Base-by-base conservation (phyloP, 2,888 invertebrate species). In the Plebejus melissa region DNA sequence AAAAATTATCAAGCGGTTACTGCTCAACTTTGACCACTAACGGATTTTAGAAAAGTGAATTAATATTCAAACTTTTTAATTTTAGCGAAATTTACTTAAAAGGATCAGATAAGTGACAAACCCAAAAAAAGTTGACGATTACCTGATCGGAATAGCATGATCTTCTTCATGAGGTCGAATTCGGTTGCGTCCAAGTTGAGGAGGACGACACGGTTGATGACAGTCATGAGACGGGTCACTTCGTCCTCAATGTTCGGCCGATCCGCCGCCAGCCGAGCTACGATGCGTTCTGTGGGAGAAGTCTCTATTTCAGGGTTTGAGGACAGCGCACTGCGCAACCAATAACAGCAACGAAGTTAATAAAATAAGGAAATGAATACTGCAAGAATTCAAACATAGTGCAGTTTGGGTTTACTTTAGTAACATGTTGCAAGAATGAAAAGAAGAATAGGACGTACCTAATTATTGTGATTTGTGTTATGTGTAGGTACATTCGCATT, bases 81-180 rank as follows among this genome's bases (percentile, higher is more conserved):
- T 54, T 54, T 54, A 16, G 9, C 41, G 50, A 11, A 11, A 11
- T 50, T 50, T 50, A 13, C 41, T 1, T 41, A 9, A 41, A 41
- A 41, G 7, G 9, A 46, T 46, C 46, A 2, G 2, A 32, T 46
- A 7, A 41, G 1, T 32, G 32, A 50, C 54, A 54, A 11, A 50
- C 3, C 50, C 54, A 54, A 13, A 54, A 54, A 54, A 54, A 16
- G 16, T 54, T 54, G 4, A 16, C 4, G 16, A 16, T 16, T 16
- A 97, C 97, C 97, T 88, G 96, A 95, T 88, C 97, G 97, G 87
- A 97, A 98, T 5, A 98, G 92, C 5, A 97, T 95, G 11, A 97
- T 93, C 0, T 97, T 96, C 85, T 97, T 98, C n/a, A 98, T 90
- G 86, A 96, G 98, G 60, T 98, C 97, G 83, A 96, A 97, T 84